Evolutionary conservation across 2,113 vertebrate species (phyloP), one percentile per base, ranked within the genome.

Genomic region (Panthera uncia): DNA sequence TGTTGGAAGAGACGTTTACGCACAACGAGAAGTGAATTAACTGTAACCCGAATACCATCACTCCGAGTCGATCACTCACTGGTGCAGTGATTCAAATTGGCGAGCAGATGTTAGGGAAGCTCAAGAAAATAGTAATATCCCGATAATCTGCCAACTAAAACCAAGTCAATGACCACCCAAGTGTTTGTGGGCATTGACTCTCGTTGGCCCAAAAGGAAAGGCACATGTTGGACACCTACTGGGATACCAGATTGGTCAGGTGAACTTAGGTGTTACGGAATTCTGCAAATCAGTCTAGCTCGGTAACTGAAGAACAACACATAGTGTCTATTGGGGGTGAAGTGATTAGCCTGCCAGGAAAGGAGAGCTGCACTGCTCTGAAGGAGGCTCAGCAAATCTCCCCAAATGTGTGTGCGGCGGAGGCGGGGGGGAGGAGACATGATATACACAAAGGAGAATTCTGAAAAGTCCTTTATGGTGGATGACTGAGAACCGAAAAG

Each of bases 241-340:
- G 18, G 66, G 65, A 25, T 41, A 7, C 83, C 7, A 8, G 23
- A 6, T 19, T 45, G 12, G 14, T 33, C 0, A 0, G 23, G 31
- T 71, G 10, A 76, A 45, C 18, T 52, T 10, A 61, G 13, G 6
- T n/a, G 31, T 38, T 52, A 48, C 31, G 66, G 36, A 65, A 73
- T 31, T 52, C 52, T 65, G 33, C 91, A 96, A 88, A 36, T 2
- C 50, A 71, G 1, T 11, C 7, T 55, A 48, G 83, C 23, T 21
- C 29, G 36, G 50, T 65, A 50, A 57, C 14, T 2, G 8, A 57
- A 57, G 27, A 27, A 12, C 21, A 41, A 66, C 81, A 57, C 33
- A 16, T 9, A 12, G 38, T 21, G 3, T 36, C 27, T 21, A 33
- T 5, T 27, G 23, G 12, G 21, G 13, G 31, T 36, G 31, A 69